phyloP scores from a whole-genome alignment of 2,113 vertebrate species.

The Pseudorasbora parva region DNA sequence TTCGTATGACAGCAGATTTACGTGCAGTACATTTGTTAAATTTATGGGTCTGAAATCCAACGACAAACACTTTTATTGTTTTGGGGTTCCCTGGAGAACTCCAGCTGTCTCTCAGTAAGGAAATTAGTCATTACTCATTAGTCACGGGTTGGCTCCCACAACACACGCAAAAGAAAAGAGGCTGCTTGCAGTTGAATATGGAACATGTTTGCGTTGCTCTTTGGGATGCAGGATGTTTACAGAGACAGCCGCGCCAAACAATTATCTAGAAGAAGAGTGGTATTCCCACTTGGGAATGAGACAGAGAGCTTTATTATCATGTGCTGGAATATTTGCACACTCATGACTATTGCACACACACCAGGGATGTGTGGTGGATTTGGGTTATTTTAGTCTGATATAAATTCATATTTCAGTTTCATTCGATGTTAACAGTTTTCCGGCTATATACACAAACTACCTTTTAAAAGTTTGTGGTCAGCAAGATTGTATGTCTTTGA shows the following conservation, averaged over 20 bases:
- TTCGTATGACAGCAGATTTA: conserved; percentile 26
- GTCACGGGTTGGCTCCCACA: background rate
- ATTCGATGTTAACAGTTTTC: background rate
- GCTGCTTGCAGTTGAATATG: conserved; percentile 30
- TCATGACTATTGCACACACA: background rate
- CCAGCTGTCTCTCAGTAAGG: conserved; percentile 1
- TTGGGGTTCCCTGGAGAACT: conserved; percentile 3
- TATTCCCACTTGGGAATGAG: conserved; percentile 4
- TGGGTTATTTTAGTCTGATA: background rate
- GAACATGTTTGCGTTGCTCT: background rate
- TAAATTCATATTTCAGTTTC: background rate
- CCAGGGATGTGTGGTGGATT: background rate
- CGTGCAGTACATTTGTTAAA: conserved; percentile 9
- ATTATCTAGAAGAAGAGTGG: background rate
- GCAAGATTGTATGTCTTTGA: background rate
- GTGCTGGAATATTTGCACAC: background rate
- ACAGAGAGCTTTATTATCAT: background rate
- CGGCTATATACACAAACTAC: background rate
- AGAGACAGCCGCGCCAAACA: background rate
- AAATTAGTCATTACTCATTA: conserved; percentile 35
- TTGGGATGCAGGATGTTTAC: conserved; percentile 20
- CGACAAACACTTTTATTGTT: conserved; percentile 22
- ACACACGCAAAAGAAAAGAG: background rate
- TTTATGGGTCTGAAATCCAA: background rate
- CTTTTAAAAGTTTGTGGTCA: background rate